Evolutionary conservation across 2,797 vertebrate genomes (phyloP).

Genomic region (Lacerta viridis): DNA sequence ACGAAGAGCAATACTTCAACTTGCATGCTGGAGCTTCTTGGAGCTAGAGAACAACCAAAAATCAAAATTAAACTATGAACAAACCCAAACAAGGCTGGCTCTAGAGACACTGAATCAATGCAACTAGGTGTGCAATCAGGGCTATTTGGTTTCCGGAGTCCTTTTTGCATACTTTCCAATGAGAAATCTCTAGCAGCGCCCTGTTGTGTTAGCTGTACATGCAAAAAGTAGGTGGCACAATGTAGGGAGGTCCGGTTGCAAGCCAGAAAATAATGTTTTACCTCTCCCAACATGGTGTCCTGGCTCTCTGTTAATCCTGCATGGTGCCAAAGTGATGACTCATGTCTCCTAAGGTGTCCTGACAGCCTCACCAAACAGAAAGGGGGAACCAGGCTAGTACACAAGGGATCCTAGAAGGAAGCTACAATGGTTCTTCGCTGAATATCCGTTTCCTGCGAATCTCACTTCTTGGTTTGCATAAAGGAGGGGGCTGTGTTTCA

Average conservation of each 20-base stretch:
- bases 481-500: not conserved
- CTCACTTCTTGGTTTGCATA: not conserved
- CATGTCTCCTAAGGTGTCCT: too few relatives aligned
- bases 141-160: not conserved
- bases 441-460: not conserved
- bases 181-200: too few relatives aligned
- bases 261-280: too few relatives aligned
- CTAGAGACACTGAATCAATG: not conserved
- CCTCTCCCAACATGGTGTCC: too few relatives aligned
- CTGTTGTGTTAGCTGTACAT: too few relatives aligned
- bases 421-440: not conserved
- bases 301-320: too few relatives aligned
- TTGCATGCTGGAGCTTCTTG: constrained; percentile 12
- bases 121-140: not conserved
- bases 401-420: too few relatives aligned
- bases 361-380: too few relatives aligned
- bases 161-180: not conserved
- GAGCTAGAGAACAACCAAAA: not conserved
- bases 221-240: too few relatives aligned
- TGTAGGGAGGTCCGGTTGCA: too few relatives aligned
- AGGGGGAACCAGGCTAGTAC: too few relatives aligned
- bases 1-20: constrained; percentile 11
- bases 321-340: too few relatives aligned
- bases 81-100: not conserved
- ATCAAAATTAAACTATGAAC: not conserved